Base-by-base conservation (phyloP, 2,113 vertebrate genomes). In the Cheilinus undulatus region DNA sequence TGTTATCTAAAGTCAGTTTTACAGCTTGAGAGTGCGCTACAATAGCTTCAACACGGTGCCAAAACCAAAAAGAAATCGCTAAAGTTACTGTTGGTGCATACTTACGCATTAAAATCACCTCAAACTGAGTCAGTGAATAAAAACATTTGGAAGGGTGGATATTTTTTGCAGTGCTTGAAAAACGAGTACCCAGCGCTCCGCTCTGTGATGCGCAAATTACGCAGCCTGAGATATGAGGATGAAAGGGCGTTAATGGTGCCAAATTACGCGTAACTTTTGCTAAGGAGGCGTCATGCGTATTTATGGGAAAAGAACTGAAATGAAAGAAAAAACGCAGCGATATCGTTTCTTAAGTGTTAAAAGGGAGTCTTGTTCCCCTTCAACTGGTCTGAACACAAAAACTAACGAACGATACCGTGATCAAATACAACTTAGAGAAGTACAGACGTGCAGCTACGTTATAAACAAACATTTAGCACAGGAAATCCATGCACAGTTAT, bases 171-270 rank as follows among this genome's bases (percentile, higher is more conserved):
- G 84, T 51, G 77, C 3, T 26, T 46, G 36, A 67, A 65, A 51
- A 24, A 30, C 34, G 42, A 72, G 45, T 30, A 61, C 46, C 32
- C 20, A 9, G 27, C 15, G 65, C 45, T 68, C 40, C 17, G 26
- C 59, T 70, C 34, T 54, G 65, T 53, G 69, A 73, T 76, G 90
- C 84, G 74, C 71, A 77, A 70, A 77, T 36, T 54, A 59, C 62
- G 64, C 68, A 73, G 54, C 28, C n/a, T n/a, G n/a, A 23, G 22
- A 54, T 20, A 63, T 12, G 11, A 42, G 32, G 23, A 36, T 43
- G 22, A 14, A 46, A 43, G 51, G 24, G 76, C 69, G 68, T 36
- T 67, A 68, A 82, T 30, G 30, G 72, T 75, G 82, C 85, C 73
- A 83, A 77, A 79, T 65, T 23, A 54, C 59, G 48, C 52, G 7